Percentiles rank a stretch among this genome's conserved stretches.
phyloP scores from a whole-genome alignment of 2,797 vertebrate species.

The Petrocephalus schoutedeni region DNA sequence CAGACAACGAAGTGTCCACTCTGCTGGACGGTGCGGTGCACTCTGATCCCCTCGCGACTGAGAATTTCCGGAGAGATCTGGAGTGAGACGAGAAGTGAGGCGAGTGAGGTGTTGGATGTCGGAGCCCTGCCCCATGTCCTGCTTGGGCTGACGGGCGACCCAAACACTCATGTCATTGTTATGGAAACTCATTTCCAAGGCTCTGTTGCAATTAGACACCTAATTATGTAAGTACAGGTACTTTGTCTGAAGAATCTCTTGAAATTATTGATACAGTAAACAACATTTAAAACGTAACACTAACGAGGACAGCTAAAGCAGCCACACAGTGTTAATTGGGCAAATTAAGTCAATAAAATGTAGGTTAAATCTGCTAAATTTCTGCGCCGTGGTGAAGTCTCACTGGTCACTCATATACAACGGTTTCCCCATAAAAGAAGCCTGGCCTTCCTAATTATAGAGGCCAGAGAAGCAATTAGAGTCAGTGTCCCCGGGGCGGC shows the following conservation, averaged over 20 bases:
- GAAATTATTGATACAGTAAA: neutral
- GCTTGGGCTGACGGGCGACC: neutral
- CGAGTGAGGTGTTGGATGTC: neutral
- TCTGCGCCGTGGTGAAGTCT: too few relatives aligned
- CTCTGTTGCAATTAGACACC: neutral
- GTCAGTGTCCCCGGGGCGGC: neutral
- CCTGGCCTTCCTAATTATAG: neutral
- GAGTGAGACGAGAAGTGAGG: neutral
- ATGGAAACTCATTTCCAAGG: neutral
- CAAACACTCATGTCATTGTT: neutral
- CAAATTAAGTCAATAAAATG: neutral
- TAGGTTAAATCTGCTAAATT: neutral
- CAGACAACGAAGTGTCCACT: conserved; percentile 96
- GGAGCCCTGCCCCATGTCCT: neutral
- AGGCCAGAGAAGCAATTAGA: neutral
- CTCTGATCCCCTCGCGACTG: conserved; percentile 90
- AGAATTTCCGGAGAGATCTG: conserved; percentile 98
- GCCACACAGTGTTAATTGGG: neutral
- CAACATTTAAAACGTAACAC: neutral
- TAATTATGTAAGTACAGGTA: neutral
- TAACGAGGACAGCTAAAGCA: neutral
- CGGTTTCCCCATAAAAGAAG: neutral
- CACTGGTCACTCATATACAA: neutral
- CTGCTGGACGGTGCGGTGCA: conserved; percentile 93
- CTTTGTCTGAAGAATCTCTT: neutral